Evolutionary conservation across 2,888 invertebrate genomes (phyloP).

Genomic region (Phymatocera aterrima): DNA sequence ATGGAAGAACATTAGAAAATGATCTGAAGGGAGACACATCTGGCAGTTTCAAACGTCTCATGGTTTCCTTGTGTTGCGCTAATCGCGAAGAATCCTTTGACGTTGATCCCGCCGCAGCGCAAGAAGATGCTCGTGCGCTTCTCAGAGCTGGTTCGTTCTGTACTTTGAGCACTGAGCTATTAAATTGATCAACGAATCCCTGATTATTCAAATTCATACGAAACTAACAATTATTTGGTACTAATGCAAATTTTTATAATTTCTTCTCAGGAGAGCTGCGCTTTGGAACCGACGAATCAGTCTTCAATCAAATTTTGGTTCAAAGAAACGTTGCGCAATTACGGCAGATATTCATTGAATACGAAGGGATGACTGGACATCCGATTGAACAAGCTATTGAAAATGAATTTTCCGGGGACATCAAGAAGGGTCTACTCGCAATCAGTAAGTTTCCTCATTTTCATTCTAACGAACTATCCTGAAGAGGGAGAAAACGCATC

Average conservation of each 20-base stretch:
- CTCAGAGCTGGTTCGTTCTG: slow-evolving; percentile 83
- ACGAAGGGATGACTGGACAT: slow-evolving; percentile 86
- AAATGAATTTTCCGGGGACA: slow-evolving; percentile 90
- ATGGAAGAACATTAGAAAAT: slow-evolving; percentile 86
- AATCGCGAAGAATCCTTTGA: slow-evolving; percentile 88
- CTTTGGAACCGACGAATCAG: slow-evolving; percentile 90
- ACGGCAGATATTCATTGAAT: slow-evolving; percentile 81
- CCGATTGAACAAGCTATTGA: slow-evolving; percentile 88
- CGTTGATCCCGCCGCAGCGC: slow-evolving; percentile 83
- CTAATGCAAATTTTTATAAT: not conserved
- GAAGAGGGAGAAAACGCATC: too few relatives aligned
- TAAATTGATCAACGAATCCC: slow-evolving; percentile 18
- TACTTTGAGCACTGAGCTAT: slow-evolving; percentile 44
- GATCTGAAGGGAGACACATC: slow-evolving; percentile 93
- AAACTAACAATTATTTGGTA: not conserved
- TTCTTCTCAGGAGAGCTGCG: slow-evolving; percentile 75
- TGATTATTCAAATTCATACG: not conserved
- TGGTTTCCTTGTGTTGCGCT: slow-evolving; percentile 90
- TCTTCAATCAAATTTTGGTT: slow-evolving; percentile 90
- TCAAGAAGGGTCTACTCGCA: slow-evolving; percentile 87
- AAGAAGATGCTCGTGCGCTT: slow-evolving; percentile 88
- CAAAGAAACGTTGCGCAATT: slow-evolving; percentile 85
- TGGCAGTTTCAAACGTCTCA: slow-evolving; percentile 92
- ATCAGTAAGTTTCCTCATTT: slow-evolving; percentile 76
- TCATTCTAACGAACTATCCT: not conserved